A percentile compares a stretch with the other conserved stretches of the same genome.
Conservation (phyloP, 2,113 vertebrate genomes). For the Noctilio leporinus region DNA sequence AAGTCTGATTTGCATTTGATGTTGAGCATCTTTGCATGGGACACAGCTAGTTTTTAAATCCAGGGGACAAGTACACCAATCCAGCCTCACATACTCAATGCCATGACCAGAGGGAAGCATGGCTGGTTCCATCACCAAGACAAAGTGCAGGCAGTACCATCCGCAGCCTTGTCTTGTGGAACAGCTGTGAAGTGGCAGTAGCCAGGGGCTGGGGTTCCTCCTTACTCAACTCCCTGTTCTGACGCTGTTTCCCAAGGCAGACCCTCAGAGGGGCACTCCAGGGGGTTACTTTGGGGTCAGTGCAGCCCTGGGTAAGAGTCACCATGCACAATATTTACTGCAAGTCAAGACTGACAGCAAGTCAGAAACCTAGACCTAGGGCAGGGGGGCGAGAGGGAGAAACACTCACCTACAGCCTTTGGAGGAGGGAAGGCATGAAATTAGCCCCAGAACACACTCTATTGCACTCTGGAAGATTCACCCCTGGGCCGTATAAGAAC, state of each 20-base stretch:
- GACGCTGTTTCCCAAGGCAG: neutral
- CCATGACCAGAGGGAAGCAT: neutral
- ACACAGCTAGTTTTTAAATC: neutral
- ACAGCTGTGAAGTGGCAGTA: neutral
- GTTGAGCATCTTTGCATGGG: neutral
- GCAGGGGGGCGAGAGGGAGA: neutral
- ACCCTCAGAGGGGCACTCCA: neutral
- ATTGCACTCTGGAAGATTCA: neutral
- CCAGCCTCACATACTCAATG: neutral
- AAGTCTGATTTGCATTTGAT: neutral
- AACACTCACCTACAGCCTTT: neutral
- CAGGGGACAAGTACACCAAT: neutral
- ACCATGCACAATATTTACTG: neutral
- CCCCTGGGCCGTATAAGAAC: neutral
- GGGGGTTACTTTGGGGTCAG: neutral
- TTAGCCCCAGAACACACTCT: neutral
- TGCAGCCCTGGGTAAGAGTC: neutral
- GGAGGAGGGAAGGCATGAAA: too few relatives aligned
- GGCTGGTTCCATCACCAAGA: fast-evolving
- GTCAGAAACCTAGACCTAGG: neutral
- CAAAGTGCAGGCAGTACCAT: fast-evolving
- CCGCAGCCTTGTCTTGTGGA: neutral
- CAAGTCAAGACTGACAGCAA: neutral
- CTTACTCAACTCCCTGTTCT: neutral
- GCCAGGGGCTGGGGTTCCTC: neutral